phyloP scores from a whole-genome alignment of 2,113 vertebrate species.

The Excalfactoria chinensis region DNA sequence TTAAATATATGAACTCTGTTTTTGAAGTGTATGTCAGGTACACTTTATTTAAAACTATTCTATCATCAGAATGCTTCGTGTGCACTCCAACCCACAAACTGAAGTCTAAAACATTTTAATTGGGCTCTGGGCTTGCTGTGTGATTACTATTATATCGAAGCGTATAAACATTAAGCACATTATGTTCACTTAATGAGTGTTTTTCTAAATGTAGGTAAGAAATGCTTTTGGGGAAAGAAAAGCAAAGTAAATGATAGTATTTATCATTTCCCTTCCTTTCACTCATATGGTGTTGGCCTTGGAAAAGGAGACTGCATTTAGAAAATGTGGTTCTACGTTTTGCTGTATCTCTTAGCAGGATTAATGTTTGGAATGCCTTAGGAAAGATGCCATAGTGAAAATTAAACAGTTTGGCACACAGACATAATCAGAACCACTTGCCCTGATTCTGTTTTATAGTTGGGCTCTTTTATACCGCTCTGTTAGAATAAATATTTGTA shows the following conservation, averaged over 20 bases:
- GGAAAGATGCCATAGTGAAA: background rate
- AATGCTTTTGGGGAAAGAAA: background rate
- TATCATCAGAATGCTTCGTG: background rate
- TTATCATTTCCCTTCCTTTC: background rate
- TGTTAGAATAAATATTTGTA: constrained; percentile 60
- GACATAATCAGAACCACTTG: background rate
- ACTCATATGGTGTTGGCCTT: background rate
- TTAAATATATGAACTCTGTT: constrained; percentile 47
- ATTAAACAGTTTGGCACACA: constrained; percentile 3
- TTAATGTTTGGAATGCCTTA: constrained; percentile 23
- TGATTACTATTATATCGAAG: constrained; percentile 30
- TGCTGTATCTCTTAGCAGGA: background rate
- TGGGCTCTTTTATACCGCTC: background rate
- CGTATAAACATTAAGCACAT: constrained; percentile 7
- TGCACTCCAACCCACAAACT: background rate
- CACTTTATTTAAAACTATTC: constrained; percentile 40
- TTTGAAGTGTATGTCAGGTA: constrained; percentile 65
- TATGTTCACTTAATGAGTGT: constrained; percentile 17
- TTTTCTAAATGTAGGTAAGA: constrained; percentile 1
- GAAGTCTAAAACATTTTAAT: constrained; percentile 39
- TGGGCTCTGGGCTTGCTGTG: constrained; percentile 5
- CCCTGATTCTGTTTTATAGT: background rate
- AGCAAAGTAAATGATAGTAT: background rate
- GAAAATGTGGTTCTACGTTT: background rate
- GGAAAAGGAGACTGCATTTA: background rate